These are phyloP conservation scores for Rotaria sp. DNA, from an alignment of 2,888 invertebrate species.

Conservation along the genomic window DNA sequence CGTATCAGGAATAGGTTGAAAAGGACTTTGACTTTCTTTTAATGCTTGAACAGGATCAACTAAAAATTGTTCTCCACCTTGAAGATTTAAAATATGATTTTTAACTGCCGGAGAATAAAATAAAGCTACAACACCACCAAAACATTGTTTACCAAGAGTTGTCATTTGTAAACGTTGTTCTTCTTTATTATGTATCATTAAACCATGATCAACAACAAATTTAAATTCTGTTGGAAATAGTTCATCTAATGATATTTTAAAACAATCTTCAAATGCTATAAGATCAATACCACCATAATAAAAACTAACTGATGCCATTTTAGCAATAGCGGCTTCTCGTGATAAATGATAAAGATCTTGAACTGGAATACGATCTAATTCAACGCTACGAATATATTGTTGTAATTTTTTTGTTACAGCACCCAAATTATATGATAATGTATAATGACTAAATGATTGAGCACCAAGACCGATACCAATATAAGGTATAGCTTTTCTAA, in stretches of 20 bases:
- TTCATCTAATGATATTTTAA: not conserved
- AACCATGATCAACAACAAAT: not conserved
- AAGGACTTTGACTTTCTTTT: not conserved
- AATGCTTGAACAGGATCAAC: not conserved
- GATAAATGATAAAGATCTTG: not conserved
- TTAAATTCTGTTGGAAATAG: not conserved
- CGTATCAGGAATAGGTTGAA: not conserved
- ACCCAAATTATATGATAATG: constrained; percentile 1
- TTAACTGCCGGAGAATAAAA: not conserved
- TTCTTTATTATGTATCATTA: not conserved
- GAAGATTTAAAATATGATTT: constrained; percentile 1
- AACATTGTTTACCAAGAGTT: not conserved
- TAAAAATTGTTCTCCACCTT: not conserved
- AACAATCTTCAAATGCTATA: not conserved
- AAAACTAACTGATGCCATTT: not conserved
- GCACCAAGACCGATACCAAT: not conserved
- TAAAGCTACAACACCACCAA: not conserved
- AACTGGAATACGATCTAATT: not conserved
- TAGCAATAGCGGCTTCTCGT: not conserved
- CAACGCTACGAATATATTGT: not conserved
- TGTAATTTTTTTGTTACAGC: not conserved
- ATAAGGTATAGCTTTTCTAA: not conserved
- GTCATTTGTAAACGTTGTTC: constrained; percentile 7
- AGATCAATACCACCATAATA: constrained; percentile 13
- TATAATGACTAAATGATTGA: not conserved